These are phyloP conservation scores for Eucera pruinosa DNA, from an alignment of 2,888 invertebrate genomes.

Conservation along the genomic window DNA sequence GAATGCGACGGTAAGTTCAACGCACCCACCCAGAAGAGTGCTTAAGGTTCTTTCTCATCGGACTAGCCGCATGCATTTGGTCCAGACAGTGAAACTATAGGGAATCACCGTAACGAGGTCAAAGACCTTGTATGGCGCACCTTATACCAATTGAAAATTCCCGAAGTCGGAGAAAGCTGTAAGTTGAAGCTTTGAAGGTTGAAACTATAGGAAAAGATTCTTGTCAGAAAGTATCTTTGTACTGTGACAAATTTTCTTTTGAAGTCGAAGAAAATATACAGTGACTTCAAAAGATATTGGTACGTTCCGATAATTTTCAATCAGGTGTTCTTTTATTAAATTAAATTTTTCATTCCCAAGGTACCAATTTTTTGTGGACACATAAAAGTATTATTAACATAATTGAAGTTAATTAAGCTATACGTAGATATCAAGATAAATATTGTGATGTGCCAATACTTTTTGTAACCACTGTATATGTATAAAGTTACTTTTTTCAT, in stretches of 20 bases:
- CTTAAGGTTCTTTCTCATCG: conserved; percentile 64
- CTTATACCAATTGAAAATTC: conserved; percentile 10
- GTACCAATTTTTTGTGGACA: too few relatives aligned
- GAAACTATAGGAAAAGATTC: neutral
- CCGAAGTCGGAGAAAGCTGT: neutral
- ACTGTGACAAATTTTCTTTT: neutral
- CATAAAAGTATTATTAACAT: too few relatives aligned
- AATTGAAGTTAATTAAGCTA: too few relatives aligned
- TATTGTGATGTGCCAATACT: too few relatives aligned
- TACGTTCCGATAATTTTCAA: too few relatives aligned
- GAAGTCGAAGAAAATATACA: too few relatives aligned
- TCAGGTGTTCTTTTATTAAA: too few relatives aligned
- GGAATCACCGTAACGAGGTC: conserved; percentile 57
- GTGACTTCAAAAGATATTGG: too few relatives aligned
- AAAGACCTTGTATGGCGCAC: conserved; percentile 41
- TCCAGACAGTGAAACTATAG: conserved; percentile 62
- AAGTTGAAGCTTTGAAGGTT: neutral
- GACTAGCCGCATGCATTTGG: conserved; percentile 48
- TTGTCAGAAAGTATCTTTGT: neutral
- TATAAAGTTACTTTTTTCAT: too few relatives aligned
- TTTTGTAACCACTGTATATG: too few relatives aligned
- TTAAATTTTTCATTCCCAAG: too few relatives aligned
- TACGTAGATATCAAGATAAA: too few relatives aligned
- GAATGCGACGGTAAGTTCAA: conserved; percentile 80
- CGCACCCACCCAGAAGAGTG: conserved; percentile 71